Percentiles rank a stretch among this genome's conserved stretches.
phyloP scores from a whole-genome alignment of 2,888 invertebrate species.

The Morpho achilles region DNA sequence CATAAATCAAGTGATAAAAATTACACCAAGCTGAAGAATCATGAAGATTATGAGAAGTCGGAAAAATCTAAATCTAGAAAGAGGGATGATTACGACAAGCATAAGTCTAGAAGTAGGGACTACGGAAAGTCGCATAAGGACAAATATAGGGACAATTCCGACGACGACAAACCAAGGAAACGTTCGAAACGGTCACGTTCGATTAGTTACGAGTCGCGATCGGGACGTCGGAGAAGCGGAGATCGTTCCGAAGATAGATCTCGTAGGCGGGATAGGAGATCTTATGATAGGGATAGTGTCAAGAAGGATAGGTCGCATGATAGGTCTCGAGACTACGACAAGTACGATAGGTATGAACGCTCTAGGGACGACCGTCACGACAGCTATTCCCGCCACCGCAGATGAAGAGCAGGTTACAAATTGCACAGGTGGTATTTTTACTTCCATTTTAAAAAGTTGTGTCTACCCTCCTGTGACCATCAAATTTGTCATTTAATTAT shows the following conservation, averaged over 20 bases:
- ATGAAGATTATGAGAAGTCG: slow-evolving; percentile 48
- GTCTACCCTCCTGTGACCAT: slow-evolving; percentile 14
- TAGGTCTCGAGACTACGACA: slow-evolving; percentile 44
- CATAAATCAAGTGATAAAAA: slow-evolving; percentile 46
- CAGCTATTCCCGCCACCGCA: slow-evolving; percentile 60
- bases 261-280: slow-evolving; percentile 46
- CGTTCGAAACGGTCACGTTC: slow-evolving; percentile 58
- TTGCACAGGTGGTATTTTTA: slow-evolving; percentile 64
- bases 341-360: slow-evolving; percentile 71
- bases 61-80: slow-evolving; percentile 47
- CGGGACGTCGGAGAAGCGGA: slow-evolving; percentile 41
- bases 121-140: slow-evolving; percentile 49
- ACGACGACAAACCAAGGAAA: slow-evolving; percentile 56
- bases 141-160: slow-evolving; percentile 62
- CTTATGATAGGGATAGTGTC: slow-evolving; percentile 48
- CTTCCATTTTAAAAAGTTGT: slow-evolving; percentile 24
- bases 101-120: slow-evolving; percentile 53
- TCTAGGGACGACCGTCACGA: slow-evolving; percentile 64
- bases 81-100: slow-evolving; percentile 52
- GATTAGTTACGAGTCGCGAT: slow-evolving; percentile 54
- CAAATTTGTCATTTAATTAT: background rate
- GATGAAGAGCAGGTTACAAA: slow-evolving; percentile 67
- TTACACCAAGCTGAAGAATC: slow-evolving; percentile 45
- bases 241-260: slow-evolving; percentile 48
- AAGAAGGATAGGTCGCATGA: slow-evolving; percentile 41